Conservation (phyloP, 2,113 vertebrate genomes). For the Chamaetylas fuelleborni region DNA sequence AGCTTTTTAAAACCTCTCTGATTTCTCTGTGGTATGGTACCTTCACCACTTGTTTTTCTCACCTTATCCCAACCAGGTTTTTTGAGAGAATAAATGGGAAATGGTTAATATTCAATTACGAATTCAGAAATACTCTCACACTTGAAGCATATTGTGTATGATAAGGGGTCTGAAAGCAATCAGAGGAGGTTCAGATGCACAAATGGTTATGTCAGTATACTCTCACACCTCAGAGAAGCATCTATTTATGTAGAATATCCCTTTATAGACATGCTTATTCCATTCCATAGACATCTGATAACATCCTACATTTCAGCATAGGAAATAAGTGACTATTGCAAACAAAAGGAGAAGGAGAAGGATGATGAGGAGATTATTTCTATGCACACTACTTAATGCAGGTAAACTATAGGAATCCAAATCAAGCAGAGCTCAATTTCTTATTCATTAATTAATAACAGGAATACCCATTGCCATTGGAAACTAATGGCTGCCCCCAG, state of each 20-base stretch:
- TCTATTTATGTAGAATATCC: slow-evolving; percentile 6
- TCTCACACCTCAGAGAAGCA: slow-evolving; percentile 15
- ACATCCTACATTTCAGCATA: background rate
- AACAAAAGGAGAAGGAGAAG: background rate
- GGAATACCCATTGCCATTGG: background rate
- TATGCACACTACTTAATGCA: background rate
- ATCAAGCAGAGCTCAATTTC: background rate
- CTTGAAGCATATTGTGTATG: background rate
- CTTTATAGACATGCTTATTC: background rate
- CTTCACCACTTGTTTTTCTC: background rate
- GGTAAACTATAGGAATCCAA: background rate
- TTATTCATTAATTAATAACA: background rate
- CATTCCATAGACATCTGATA: slow-evolving; percentile 25
- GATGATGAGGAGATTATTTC: background rate
- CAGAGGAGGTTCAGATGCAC: background rate
- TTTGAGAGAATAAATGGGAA: background rate
- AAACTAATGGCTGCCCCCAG: background rate
- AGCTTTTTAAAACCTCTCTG: background rate
- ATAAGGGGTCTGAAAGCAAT: background rate
- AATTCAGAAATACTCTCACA: background rate
- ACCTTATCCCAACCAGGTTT: background rate
- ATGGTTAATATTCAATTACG: background rate
- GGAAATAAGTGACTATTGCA: slow-evolving; percentile 5
- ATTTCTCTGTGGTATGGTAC: background rate
- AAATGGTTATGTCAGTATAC: background rate